Base-by-base conservation (phyloP, 2,797 vertebrate genomes). In the Leptatherina wallacei region DNA sequence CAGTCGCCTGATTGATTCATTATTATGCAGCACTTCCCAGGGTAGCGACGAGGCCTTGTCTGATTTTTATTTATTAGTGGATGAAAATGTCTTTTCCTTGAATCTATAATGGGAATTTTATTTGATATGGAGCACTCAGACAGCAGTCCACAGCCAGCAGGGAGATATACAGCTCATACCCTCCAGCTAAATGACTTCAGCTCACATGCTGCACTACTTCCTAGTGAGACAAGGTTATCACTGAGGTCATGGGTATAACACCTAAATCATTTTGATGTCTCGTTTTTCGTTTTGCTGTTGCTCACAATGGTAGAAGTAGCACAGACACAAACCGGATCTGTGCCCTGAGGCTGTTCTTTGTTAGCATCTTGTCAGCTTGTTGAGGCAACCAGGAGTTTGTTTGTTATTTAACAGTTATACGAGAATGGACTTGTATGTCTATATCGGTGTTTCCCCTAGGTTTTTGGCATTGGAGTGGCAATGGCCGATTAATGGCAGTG, bases 1-100 rank as follows among this genome's bases (percentile, higher is more conserved):
- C 36, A 16, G 18, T 1, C n/a, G 55, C n/a, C 62, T 75, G 68
- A 86, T 68, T 85, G 78, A 88, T 85, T 74, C 73, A 55, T 65
- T 77, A 75, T 73, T 58, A 77, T 65, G 40, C 38, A 8, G 38
- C 0, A 22, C 63, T 69, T 72, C 22, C 24, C 1, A 18, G 40
- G 35, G 57, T 60, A 65, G 32, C 22, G 3, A 42, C 13, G 14
- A 44, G 4, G 24, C 40, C 77, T 69, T 58, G 64, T 81, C 67
- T 3, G 52, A 49, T 63, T 8, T 30, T 5, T 56, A 63, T 71
- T 80, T 61, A 73, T 35, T 52, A 16, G 66, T 0, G 14, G 58
- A 78, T 71, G 35, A 63, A 69, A 72, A 64, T 66, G 78, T 81
- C 69, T 65, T 61, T 56, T 49, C 49, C 13, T 47, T 47, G 40